Evolutionary conservation across 1,140 invertebrate genomes (phyloP), one percentile per base, ranked within the genome.

Genomic region (Uloborus diversus): DNA sequence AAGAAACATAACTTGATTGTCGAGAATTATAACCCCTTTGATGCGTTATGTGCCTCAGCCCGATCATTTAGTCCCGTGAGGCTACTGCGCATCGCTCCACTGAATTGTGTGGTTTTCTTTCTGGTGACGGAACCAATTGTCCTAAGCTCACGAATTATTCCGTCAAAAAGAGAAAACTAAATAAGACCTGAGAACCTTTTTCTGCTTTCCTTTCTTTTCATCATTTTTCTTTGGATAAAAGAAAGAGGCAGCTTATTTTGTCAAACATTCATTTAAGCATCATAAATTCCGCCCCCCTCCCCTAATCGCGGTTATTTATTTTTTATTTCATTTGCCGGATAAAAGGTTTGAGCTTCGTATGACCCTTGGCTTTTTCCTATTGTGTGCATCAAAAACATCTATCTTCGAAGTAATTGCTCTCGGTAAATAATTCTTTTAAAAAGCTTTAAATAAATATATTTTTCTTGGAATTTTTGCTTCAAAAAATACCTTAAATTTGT

Each of bases 191-290:
- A 65, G 35, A 65, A 42, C 27, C 33, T 20, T 47, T 65, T 25
- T 65, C 27, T 65, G 35, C 47, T 23, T 35, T 33, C 33, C 37
- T 42, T 49, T 13, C 20, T 49, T 49, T 35, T 62, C 59, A n/a
- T n/a, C n/a, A n/a, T n/a, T n/a, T n/a, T n/a, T n/a, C n/a, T n/a
- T n/a, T n/a, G 61, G 47, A 47, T 7, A 61, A 73, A 53, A 61
- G 37, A 28, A 59, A 73, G 32, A 13, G 37, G 61, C 30, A 64
- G 56, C 53, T 73, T 73, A 73, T 73, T 73, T 73, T 73, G 69
- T 73, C 69, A 61, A 61, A 65, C 37, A 62, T n/a, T n/a, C n/a
- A n/a, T 75, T 70, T 56, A 56, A 33, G 49, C 62, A 70, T 56
- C 59, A 32, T 69, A 23, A 47, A 56, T 27, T 23, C 11, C 57